Evolutionary conservation across 1,140 invertebrate genomes (phyloP).

Genomic region (Eupristina koningsbergeri): DNA sequence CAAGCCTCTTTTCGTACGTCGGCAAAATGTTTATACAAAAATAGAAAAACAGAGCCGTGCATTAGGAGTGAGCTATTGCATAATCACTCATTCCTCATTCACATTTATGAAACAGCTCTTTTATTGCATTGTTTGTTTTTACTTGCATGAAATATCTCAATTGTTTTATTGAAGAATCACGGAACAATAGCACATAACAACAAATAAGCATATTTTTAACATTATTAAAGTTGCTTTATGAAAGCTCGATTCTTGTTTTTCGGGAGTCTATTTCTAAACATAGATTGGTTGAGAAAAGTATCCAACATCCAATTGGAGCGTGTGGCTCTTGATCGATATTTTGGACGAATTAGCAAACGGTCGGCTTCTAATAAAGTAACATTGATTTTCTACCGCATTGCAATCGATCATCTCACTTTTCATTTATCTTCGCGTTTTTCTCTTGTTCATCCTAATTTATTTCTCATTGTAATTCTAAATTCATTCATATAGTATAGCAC

Average conservation of each 20-base stretch:
- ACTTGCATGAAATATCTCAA: neutral
- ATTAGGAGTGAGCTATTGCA: no score
- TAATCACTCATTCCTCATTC: neutral
- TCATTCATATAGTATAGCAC: neutral
- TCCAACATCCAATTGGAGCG: neutral
- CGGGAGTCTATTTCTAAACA: neutral
- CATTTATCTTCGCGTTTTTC: neutral
- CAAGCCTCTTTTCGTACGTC: no score
- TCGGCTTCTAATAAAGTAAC: neutral
- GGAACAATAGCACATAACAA: neutral
- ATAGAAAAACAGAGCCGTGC: no score
- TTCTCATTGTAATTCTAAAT: neutral
- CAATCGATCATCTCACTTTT: neutral
- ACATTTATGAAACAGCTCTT: neutral
- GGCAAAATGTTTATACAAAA: neutral
- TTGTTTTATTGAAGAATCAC: no score
- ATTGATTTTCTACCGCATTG: neutral
- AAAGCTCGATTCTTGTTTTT: neutral
- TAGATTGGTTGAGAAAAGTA: neutral
- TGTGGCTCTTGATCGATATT: conserved; percentile 24
- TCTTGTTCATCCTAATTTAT: neutral
- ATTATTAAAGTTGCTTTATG: neutral
- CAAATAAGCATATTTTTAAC: neutral
- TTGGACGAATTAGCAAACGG: conserved; percentile 21
- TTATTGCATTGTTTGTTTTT: neutral